phyloP scores from a whole-genome alignment of 2,888 invertebrate species.

The Drosophila prostipennis region DNA sequence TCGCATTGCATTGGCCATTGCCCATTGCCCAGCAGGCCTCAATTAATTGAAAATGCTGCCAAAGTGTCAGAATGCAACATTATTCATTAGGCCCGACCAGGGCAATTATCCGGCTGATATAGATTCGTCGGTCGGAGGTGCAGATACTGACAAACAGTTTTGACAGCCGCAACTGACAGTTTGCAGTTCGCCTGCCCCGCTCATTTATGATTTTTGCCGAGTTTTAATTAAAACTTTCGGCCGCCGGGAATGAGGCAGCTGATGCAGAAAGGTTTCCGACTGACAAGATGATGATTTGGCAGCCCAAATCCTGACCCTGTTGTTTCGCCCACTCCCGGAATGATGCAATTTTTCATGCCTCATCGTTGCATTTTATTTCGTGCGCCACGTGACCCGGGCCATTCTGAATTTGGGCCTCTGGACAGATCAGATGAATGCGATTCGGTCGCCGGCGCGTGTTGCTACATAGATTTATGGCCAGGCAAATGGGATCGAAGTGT shows the following conservation, averaged over 20 bases:
- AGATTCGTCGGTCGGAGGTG: slow-evolving; percentile 46
- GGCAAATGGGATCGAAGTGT: slow-evolving; percentile 21
- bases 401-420: slow-evolving; percentile 2
- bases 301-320: not conserved
- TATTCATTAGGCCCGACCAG: slow-evolving; percentile 30
- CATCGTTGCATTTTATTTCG: slow-evolving; percentile 47
- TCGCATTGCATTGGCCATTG: slow-evolving; percentile 19
- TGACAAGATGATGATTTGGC: slow-evolving; percentile 14
- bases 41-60: slow-evolving; percentile 66
- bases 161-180: slow-evolving; percentile 25
- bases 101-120: slow-evolving; percentile 64
- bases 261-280: slow-evolving; percentile 18
- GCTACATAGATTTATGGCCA: slow-evolving; percentile 28
- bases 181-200: slow-evolving; percentile 9
- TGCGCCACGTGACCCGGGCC: slow-evolving; percentile 37
- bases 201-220: slow-evolving; percentile 29
- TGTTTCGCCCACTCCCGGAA: slow-evolving; percentile 8
- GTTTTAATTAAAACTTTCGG: slow-evolving; percentile 39
- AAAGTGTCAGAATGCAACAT: slow-evolving; percentile 54
- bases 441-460: slow-evolving; percentile 27
- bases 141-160: slow-evolving; percentile 44
- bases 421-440: slow-evolving; percentile 24
- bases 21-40: slow-evolving; percentile 32
- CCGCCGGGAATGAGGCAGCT: slow-evolving; percentile 11
- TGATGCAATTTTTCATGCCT: slow-evolving; percentile 59